A percentile compares a stretch with the other conserved stretches of the same genome.
Evolutionary conservation across 2,888 invertebrate genomes (phyloP).

Genomic region (Temnothorax rugatulus): DNA sequence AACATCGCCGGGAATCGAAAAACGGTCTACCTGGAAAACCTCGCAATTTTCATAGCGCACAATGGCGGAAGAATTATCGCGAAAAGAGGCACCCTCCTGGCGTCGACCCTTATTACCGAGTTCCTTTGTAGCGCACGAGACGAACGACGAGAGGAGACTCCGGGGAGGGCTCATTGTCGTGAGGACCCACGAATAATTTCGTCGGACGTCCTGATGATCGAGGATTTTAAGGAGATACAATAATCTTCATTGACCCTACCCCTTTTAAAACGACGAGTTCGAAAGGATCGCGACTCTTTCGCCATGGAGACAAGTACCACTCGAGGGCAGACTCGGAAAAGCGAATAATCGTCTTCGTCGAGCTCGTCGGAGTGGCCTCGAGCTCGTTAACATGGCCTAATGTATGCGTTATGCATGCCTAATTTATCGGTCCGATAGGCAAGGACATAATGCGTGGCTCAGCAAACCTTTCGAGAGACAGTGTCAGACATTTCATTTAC

Average conservation of each 20-base stretch:
- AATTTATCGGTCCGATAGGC: conserved; percentile 23
- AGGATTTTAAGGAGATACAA: not conserved
- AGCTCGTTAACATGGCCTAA: conserved; percentile 39
- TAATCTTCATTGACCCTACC: conserved; percentile 17
- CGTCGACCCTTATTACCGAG: conserved; percentile 56
- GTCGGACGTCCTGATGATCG: conserved; percentile 33
- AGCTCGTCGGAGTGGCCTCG: conserved; percentile 36
- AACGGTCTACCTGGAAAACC: not conserved
- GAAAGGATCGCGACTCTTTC: conserved; percentile 20
- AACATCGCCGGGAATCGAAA: not conserved
- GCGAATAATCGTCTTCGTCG: conserved; percentile 42
- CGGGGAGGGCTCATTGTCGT: conserved; percentile 50
- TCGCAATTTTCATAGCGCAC: conserved; percentile 51
- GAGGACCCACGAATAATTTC: conserved; percentile 51
- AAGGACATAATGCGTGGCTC: conserved; percentile 7
- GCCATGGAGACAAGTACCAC: conserved; percentile 26
- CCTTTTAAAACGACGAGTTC: not conserved
- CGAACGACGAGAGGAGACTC: not conserved
- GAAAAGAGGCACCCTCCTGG: conserved; percentile 3
- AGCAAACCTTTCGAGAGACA: conserved; percentile 28
- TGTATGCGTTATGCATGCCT: conserved; percentile 32
- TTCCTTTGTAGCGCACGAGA: conserved; percentile 53
- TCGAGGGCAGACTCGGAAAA: conserved; percentile 27
- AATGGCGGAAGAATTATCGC: conserved; percentile 37
- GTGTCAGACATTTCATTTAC: not conserved